Base-by-base conservation (phyloP, 2,113 vertebrate species). In the Istiophorus platypterus region DNA sequence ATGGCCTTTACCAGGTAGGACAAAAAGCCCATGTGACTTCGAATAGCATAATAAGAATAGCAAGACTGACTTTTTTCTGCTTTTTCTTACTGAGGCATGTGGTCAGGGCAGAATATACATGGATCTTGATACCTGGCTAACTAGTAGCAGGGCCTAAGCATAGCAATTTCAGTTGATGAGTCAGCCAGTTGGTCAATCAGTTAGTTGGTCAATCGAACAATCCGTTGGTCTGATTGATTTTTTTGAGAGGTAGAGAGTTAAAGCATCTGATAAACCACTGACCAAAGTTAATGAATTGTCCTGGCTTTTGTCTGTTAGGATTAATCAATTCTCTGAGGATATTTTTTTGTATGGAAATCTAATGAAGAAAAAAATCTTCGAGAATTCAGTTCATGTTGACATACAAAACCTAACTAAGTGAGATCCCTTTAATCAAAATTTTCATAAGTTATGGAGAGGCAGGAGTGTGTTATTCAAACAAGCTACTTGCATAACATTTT, bases 1-100 rank as follows among this genome's bases (percentile, higher is more conserved):
- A 24, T 58, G 26, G n/a, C 64, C 37, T 83, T 88, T 73, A 86
- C 70, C 52, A 76, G 47, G 63, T 65, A 72, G 41, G 69, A 79
- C 57, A 79, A 74, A 76, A 89, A 57, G 41, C 77, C 72, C 37
- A 7, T 26, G 66, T 52, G 7, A 80, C 42, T 80, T 74, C 9
- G 67, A 51, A 26, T 61, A 20, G 15, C 37, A 68, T 45, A 52
- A 80, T 65, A 45, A 31, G 7, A 17, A 72, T 29, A 22, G 29
- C 17, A 34, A 59, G 22, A 51, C 8, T 29, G 24, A 59, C 20
- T 42, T 83, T 70, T 73, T 17, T 41, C 59, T 49, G 24, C 3
- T 7, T 10, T 77, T 68, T 49, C 31, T 64, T 22, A 51, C 15
- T 57, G 18, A 52, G 56, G 81, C 9, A 41, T 31, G 41, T 47